Percentiles rank a stretch among this genome's conserved stretches.
Evolutionary conservation across 2,113 vertebrate species (phyloP).

Genomic region (Merops nubicus): DNA sequence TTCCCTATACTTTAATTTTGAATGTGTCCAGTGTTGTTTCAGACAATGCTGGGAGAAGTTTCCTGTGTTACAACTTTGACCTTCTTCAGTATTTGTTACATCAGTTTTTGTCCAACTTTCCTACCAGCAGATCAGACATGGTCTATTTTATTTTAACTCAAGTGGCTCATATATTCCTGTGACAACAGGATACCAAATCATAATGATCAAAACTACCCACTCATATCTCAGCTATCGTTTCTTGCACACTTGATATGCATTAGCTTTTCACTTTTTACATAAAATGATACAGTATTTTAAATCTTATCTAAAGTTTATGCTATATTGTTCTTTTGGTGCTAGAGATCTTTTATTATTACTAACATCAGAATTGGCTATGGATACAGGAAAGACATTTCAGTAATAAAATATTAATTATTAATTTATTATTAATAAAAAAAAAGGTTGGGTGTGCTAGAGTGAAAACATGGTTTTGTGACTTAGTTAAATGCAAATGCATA

Average conservation of each 20-base stretch:
- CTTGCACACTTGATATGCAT: background rate
- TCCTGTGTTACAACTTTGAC: background rate
- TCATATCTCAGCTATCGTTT: background rate
- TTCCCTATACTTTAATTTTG: background rate
- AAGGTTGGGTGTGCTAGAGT: background rate
- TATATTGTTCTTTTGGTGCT: background rate
- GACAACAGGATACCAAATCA: background rate
- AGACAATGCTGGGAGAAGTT: background rate
- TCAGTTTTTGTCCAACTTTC: background rate
- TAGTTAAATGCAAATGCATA: no score
- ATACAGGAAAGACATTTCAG: background rate
- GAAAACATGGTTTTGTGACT: background rate
- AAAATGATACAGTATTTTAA: conserved; percentile 12
- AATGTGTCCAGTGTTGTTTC: background rate
- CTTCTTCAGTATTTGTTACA: background rate
- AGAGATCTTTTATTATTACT: background rate
- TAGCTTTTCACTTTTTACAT: conserved; percentile 8
- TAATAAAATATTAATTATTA: no score
- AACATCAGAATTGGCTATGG: background rate
- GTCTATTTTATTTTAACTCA: background rate
- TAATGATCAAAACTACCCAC: background rate
- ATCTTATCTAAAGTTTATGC: background rate
- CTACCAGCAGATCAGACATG: background rate
- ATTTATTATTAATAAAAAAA: background rate
- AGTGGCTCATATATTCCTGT: background rate